Evolutionary conservation across 92 coral and sea anemone species (phyloP).

Genomic region (Palythoa grandis): DNA sequence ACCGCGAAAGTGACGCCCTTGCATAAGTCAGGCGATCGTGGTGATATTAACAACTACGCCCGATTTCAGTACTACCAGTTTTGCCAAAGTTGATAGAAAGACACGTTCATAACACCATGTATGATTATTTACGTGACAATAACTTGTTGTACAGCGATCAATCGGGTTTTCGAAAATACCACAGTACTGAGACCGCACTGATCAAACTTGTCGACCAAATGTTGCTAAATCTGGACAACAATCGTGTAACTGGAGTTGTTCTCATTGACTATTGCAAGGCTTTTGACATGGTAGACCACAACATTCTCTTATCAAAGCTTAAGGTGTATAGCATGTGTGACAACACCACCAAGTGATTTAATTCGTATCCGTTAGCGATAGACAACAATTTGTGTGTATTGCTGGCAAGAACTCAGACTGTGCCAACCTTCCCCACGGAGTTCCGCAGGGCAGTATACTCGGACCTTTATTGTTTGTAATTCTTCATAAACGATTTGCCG

Average conservation of each 20-base stretch:
- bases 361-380: slow-evolving; percentile 48
- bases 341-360: slow-evolving; percentile 44
- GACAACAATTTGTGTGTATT: slow-evolving; percentile 54
- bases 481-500: slow-evolving; percentile 38
- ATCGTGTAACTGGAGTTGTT: slow-evolving; percentile 50
- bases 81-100: slow-evolving; percentile 53
- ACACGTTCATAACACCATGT: slow-evolving; percentile 41
- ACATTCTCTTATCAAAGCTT: slow-evolving; percentile 44
- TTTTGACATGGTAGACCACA: slow-evolving; percentile 53
- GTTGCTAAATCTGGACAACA: slow-evolving; percentile 45
- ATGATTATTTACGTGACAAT: slow-evolving; percentile 39
- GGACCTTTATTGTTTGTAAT: slow-evolving; percentile 43
- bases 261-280: slow-evolving; percentile 58
- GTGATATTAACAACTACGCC: slow-evolving; percentile 46
- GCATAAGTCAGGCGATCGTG: slow-evolving; percentile 31
- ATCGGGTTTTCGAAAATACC: slow-evolving; percentile 60
- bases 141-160: slow-evolving; percentile 54
- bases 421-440: slow-evolving; percentile 36
- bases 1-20: slow-evolving; percentile 56
- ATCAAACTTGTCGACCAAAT: slow-evolving; percentile 57
- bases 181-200: slow-evolving; percentile 56
- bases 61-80: slow-evolving; percentile 52
- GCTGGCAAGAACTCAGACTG: slow-evolving; percentile 40
- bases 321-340: slow-evolving; percentile 40
- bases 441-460: slow-evolving; percentile 51